Conservation (phyloP, 2,797 vertebrate genomes). For the Scarus forsteni region DNA sequence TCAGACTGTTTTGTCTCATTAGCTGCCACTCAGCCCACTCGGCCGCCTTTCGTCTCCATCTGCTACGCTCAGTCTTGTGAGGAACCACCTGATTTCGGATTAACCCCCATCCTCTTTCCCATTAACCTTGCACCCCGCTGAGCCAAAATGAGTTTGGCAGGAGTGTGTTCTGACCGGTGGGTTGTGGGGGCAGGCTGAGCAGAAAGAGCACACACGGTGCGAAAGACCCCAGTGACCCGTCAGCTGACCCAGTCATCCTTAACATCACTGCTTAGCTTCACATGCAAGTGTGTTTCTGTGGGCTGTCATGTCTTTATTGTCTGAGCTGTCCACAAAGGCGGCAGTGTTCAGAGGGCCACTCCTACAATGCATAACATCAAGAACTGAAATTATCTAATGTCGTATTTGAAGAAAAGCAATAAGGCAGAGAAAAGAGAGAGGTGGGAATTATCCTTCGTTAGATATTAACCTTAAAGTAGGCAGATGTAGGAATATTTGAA, state of each 20-base stretch:
- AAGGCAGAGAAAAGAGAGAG: not conserved
- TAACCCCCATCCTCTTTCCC: slow-evolving; percentile 64
- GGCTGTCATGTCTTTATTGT: not conserved
- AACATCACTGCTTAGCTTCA: slow-evolving; percentile 32
- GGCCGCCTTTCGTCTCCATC: slow-evolving; percentile 49
- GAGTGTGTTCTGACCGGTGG: slow-evolving; percentile 17
- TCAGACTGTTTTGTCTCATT: slow-evolving; percentile 74
- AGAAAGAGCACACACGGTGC: slow-evolving; percentile 28
- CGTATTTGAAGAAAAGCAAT: too few species aligned
- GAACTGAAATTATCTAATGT: too few species aligned
- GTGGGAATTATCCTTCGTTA: not conserved
- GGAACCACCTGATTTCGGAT: slow-evolving; percentile 87
- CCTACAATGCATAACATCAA: not conserved
- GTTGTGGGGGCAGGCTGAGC: slow-evolving; percentile 22
- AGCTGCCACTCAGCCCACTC: slow-evolving; percentile 57
- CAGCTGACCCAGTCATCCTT: slow-evolving; percentile 52
- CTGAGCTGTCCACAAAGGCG: slow-evolving; percentile 21
- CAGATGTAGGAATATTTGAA: too few species aligned
- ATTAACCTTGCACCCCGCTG: slow-evolving; percentile 53
- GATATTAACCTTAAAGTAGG: not conserved
- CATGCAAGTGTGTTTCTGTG: slow-evolving; percentile 23
- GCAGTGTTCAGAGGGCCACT: slow-evolving; percentile 4
- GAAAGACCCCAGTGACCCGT: slow-evolving; percentile 52
- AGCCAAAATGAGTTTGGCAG: slow-evolving; percentile 48
- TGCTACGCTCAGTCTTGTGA: slow-evolving; percentile 83